These are phyloP conservation scores for Morbakka virulenta DNA, from an alignment of 30 jellyfish, hydroid and myxozoan genomes.

Conservation along the genomic window DNA sequence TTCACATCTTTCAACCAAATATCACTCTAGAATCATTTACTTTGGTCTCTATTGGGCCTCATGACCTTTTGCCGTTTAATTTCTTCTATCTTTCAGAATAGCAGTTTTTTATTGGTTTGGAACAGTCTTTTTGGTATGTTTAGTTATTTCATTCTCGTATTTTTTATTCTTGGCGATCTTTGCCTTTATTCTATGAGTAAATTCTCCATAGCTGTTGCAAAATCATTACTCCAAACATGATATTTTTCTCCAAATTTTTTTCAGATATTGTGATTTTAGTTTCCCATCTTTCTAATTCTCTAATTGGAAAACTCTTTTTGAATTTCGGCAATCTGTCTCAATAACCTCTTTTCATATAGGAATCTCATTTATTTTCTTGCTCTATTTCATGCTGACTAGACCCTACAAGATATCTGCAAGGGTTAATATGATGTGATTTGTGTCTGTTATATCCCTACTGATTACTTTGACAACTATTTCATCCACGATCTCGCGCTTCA, in stretches of 20 bases:
- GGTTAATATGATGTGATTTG: not conserved
- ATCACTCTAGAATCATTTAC: conserved; percentile 28
- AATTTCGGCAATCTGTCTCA: not conserved
- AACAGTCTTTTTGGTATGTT: conserved; percentile 21
- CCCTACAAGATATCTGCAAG: not conserved
- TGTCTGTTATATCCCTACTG: not conserved
- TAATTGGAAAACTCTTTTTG: not conserved
- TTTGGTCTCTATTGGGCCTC: conserved; percentile 14
- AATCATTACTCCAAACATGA: conserved; percentile 29
- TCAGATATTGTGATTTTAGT: not conserved
- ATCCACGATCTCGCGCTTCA: not conserved
- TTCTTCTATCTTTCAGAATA: conserved; percentile 12
- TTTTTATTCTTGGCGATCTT: conserved; percentile 24
- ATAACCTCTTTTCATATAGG: conserved; percentile 9
- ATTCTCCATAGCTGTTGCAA: conserved; percentile 18
- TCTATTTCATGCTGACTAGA: not conserved
- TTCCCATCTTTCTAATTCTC: conserved; percentile 7
- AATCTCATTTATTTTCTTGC: not conserved
- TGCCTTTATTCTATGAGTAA: conserved; percentile 38
- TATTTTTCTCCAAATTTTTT: not conserved
- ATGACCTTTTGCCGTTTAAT: not conserved
- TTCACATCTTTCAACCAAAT: conserved; percentile 20
- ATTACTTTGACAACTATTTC: not conserved
- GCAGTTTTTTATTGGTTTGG: conserved; percentile 33
- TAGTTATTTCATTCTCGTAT: not conserved